Base-by-base conservation (phyloP, 2,797 vertebrate genomes). In the Hydrocynus forskahlii region DNA sequence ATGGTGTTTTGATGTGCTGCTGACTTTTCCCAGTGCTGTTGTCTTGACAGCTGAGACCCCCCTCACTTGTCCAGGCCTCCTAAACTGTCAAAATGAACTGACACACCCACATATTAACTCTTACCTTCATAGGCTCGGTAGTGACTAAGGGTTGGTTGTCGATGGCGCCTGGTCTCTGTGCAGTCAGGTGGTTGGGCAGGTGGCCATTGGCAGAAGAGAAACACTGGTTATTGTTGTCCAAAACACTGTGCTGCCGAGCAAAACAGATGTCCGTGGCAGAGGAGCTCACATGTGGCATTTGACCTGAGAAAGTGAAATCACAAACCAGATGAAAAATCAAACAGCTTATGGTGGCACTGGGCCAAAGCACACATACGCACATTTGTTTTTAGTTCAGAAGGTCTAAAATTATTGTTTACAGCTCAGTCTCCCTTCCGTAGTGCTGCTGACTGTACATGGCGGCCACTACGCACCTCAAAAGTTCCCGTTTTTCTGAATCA, bases 221-320 rank as follows among this genome's bases (percentile, higher is more conserved):
- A 94, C 97, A 97, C 91, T 98, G 98, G 90, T 97, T 97, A 90
- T 98, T 98, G 86, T 96, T 97, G 91, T 99, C 98, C 0, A 96
- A 97, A 83, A 93, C 86, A 59, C 96, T 97, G 91, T 97, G 96
- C 79, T 97, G 97, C 88, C 96, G 96, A 25, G 95, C 93, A 87
- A 99, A 98, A 86, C 95, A 96, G 78, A 95, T 94, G 83, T 99
- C 98, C 40, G 96, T 79, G 12, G 95, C 94, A 2, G 97, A 93
- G 62, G 94, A 94, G 83, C 92, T 91, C 71, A 95, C 90, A 78
- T 93, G 92, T 80, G 95, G 92, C 78, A 95, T 92, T 84, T 96
- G 87, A 74, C 93, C 98, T 99, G 86, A 45, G 55, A 85, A 78
- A 76, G 8, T 13, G 19, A 54, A 40, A 81, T 54, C 43, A 67